Evolutionary conservation across 2,888 invertebrate species (phyloP).

Genomic region (Cactoblastis cactorum): DNA sequence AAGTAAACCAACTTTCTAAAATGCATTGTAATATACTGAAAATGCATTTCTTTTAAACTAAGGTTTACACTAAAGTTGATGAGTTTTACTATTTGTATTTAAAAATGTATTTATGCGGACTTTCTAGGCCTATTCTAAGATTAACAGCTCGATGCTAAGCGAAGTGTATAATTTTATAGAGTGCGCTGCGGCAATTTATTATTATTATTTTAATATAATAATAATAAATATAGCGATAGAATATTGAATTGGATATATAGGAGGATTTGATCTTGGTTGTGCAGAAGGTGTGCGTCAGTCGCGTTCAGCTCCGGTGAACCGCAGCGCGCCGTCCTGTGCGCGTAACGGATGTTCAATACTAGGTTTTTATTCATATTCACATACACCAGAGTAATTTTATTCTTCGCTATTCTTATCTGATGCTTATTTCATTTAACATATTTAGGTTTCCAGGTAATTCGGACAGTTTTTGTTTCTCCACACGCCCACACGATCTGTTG

Average conservation of each 20-base stretch:
- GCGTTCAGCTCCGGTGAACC: conserved; percentile 75
- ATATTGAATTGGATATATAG: conserved; percentile 12
- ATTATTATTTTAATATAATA: conserved; percentile 23
- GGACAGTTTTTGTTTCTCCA: conserved; percentile 32
- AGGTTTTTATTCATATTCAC: conserved; percentile 37
- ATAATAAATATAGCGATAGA: conserved; percentile 24
- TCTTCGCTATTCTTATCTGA: conserved; percentile 27
- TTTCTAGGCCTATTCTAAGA: conserved; percentile 55
- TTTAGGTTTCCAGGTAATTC: conserved; percentile 44
- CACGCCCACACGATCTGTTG: conserved; percentile 31
- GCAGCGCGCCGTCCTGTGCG: conserved; percentile 60
- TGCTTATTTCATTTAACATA: conserved; percentile 28
- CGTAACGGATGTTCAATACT: conserved; percentile 68
- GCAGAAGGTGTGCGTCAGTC: conserved; percentile 42
- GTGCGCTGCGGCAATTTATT: conserved; percentile 5
- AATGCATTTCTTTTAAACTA: conserved; percentile 23
- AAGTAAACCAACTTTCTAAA: conserved; percentile 63
- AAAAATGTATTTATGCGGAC: conserved; percentile 45
- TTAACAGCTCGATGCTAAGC: conserved; percentile 51
- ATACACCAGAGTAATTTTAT: conserved; percentile 28
- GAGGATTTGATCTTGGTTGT: conserved; percentile 18
- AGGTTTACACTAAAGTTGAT: conserved; percentile 28
- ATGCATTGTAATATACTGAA: conserved; percentile 42
- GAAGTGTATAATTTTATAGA: conserved; percentile 38
- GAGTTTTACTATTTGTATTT: conserved; percentile 19